Conservation (phyloP, 1,140 invertebrate genomes). For the Theocolax elegans region DNA sequence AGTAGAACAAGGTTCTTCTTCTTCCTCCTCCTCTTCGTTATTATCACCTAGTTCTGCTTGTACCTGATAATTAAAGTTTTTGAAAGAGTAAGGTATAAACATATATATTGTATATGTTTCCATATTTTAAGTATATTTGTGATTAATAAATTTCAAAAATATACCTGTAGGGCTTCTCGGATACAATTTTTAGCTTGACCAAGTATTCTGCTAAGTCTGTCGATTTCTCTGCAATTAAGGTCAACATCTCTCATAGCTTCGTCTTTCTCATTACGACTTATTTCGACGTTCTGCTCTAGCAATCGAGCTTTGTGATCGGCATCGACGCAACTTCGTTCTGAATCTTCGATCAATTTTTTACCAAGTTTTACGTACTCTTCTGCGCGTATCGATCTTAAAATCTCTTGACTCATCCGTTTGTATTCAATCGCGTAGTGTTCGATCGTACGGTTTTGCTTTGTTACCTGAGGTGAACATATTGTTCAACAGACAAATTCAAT, state of each 20-base stretch:
- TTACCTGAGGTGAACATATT: no score
- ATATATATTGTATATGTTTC: no score
- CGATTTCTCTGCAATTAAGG: conserved; percentile 67
- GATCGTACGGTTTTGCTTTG: conserved; percentile 61
- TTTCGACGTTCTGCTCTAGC: conserved; percentile 72
- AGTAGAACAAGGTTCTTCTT: conserved; percentile 42
- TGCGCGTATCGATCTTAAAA: conserved; percentile 64
- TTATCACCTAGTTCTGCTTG: not conserved
- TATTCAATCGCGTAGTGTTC: conserved; percentile 61
- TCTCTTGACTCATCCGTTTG: conserved; percentile 67
- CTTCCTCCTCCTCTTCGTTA: not conserved
- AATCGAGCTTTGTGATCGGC: conserved; percentile 66
- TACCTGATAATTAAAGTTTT: no score
- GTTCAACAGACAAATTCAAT: no score
- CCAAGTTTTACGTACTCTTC: conserved; percentile 58
- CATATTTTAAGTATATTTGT: no score
- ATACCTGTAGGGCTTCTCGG: conserved; percentile 68
- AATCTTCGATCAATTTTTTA: conserved; percentile 61
- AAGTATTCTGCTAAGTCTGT: conserved; percentile 69
- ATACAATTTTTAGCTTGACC: conserved; percentile 71
- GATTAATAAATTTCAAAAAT: no score
- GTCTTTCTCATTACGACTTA: conserved; percentile 65
- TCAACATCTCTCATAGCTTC: conserved; percentile 63
- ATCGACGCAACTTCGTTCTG: conserved; percentile 63
- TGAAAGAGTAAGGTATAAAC: no score